These are phyloP conservation scores for Pectinophora gossypiella DNA, from an alignment of 1,140 invertebrate species.

Conservation along the genomic window DNA sequence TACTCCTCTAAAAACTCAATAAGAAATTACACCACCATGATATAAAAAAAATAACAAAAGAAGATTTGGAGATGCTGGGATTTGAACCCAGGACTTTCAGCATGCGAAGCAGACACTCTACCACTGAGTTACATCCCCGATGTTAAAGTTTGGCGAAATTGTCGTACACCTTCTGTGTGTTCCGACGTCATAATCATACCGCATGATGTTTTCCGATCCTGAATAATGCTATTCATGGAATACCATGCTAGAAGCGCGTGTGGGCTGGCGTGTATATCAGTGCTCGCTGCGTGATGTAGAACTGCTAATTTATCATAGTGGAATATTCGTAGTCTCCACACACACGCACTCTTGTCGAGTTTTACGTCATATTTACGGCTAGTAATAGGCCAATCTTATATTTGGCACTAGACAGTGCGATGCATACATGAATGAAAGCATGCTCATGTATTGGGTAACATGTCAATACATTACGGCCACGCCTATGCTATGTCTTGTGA, in stretches of 20 bases:
- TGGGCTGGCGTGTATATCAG: background rate
- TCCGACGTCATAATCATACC: background rate
- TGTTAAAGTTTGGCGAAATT: background rate
- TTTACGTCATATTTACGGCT: too few species aligned
- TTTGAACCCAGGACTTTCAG: slow-evolving; percentile 83
- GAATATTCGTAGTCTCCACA: too few species aligned
- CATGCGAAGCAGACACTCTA: slow-evolving; percentile 83
- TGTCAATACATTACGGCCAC: too few species aligned
- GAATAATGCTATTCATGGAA: background rate
- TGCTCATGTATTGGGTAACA: too few species aligned
- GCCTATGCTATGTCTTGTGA: too few species aligned
- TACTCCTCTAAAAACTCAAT: too few species aligned
- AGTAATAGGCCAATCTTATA: too few species aligned
- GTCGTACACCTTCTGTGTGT: background rate
- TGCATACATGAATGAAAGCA: too few species aligned
- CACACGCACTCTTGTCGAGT: too few species aligned
- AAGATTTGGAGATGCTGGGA: slow-evolving; percentile 63
- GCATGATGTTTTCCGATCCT: background rate
- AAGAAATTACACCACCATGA: background rate
- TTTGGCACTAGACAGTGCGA: too few species aligned
- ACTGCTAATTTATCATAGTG: too few species aligned
- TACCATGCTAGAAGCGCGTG: background rate
- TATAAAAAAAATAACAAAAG: slow-evolving; percentile 4
- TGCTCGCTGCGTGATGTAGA: background rate
- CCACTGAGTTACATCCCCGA: slow-evolving; percentile 66